These are phyloP conservation scores for Phoxinus dragarum DNA, from an alignment of 2,797 vertebrate species.

Conservation along the genomic window DNA sequence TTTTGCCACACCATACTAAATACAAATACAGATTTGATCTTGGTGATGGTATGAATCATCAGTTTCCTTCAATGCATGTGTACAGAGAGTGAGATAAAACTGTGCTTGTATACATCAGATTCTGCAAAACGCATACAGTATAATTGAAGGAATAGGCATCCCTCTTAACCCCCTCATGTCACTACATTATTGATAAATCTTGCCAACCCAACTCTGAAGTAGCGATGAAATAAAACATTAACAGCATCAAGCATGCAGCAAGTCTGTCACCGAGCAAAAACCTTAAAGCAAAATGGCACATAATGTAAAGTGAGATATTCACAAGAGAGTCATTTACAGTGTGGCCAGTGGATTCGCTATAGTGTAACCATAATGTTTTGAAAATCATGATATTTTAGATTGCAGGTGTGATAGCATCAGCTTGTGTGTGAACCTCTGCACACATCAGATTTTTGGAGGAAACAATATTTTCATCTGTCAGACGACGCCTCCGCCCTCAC, in stretches of 20 bases:
- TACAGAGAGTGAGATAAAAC: background rate
- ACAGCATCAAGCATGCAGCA: conserved; percentile 36
- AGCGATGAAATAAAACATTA: conserved; percentile 57
- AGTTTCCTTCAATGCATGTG: background rate
- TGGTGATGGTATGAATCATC: background rate
- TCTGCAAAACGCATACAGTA: conserved; percentile 2
- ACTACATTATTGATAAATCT: conserved; percentile 59
- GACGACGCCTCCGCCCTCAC: background rate
- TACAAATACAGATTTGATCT: background rate
- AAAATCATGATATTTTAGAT: background rate
- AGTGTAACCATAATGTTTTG: background rate
- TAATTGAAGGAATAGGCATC: conserved; percentile 46
- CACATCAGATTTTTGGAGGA: background rate
- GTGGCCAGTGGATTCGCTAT: background rate
- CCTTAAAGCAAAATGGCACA: conserved; percentile 5
- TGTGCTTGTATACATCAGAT: conserved; percentile 13
- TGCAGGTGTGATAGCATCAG: background rate
- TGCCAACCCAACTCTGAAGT: conserved; percentile 43
- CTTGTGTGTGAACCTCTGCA: background rate
- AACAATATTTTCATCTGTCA: background rate
- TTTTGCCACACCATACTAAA: background rate
- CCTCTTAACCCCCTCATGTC: conserved; percentile 22
- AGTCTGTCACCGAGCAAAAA: conserved; percentile 34
- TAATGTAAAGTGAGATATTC: background rate
- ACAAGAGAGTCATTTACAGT: background rate